These are phyloP conservation scores for Villa cingulata DNA, from an alignment of 2,888 invertebrate species.

Conservation along the genomic window DNA sequence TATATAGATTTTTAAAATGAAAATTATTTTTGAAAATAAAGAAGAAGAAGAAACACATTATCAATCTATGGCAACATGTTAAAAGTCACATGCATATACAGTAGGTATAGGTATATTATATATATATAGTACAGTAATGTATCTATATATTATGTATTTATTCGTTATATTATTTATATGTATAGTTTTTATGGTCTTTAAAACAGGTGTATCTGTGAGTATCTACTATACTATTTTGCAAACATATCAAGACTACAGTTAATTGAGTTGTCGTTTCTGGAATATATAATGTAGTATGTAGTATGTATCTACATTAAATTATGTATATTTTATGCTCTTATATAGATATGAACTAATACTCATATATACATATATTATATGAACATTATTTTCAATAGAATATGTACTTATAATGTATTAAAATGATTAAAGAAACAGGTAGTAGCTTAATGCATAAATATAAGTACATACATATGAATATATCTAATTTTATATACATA, in stretches of 20 bases:
- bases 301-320: background rate
- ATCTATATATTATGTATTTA: background rate
- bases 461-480: background rate
- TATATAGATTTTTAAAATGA: no score
- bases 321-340: no score
- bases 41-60: background rate
- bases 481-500: no score
- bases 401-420: no score
- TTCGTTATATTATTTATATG: no score
- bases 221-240: background rate
- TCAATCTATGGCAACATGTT: no score
- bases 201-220: background rate
- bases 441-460: no score
- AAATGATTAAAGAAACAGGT: no score
- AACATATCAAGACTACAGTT: background rate
- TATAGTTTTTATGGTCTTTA: background rate
- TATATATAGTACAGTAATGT: background rate
- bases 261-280: background rate
- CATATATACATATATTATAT: no score
- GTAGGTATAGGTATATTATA: background rate
- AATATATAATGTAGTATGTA: background rate
- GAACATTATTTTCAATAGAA: no score
- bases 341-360: no score
- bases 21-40: no score
- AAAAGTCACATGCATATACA: background rate